Evolutionary conservation across 2,797 vertebrate genomes (phyloP), one percentile per base, ranked within the genome.

Genomic region (Melopsittacus undulatus): DNA sequence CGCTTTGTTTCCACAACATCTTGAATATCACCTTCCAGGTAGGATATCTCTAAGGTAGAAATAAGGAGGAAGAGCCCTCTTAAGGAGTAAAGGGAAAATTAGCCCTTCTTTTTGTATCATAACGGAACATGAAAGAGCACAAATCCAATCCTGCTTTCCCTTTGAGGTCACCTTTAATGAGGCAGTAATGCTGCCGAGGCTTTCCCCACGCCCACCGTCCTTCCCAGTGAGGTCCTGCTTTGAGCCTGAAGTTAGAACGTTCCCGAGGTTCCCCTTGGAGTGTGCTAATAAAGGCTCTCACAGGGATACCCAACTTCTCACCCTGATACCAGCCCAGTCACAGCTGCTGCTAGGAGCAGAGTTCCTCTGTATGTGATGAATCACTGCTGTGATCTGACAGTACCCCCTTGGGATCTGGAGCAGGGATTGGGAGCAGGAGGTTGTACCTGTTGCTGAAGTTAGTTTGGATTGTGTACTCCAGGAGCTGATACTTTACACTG

Each of bases 171-270:
- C 74, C 77, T 76, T 76, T 84, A 97, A 88, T 78, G 85, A 96
- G 67, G 89, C 94, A 94, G 11, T 95, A 86, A 59, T 87, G 75
- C 62, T 73, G 83, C 64, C 74, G 84, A 13, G 56, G 12, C 83
- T 95, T 90, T 89, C 74, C 85, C 93, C 87, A 89, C 14, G 30
- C 95, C 96, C 49, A 93, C 23, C 30, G 14, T 96, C 95, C 89
- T 96, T 97, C 84, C 70, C 17, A 2, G 90, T 66, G 90, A 94
- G 96, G 90, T 87, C 30, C 73, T 92, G 85, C 95, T 97, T 88
- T 96, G 96, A 97, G 94, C 89, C 88, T 74, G 77, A 87, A 94
- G 89, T 92, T 96, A 87, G 97, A 97, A 92, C 92, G 83, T 75
- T 94, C 91, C 87, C 1, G 1, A 48, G 91, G 94, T 96, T 95